Percentiles rank a stretch among this genome's conserved stretches.
Evolutionary conservation across 2,888 invertebrate species (phyloP).

Genomic region (Cephus pulcher): DNA sequence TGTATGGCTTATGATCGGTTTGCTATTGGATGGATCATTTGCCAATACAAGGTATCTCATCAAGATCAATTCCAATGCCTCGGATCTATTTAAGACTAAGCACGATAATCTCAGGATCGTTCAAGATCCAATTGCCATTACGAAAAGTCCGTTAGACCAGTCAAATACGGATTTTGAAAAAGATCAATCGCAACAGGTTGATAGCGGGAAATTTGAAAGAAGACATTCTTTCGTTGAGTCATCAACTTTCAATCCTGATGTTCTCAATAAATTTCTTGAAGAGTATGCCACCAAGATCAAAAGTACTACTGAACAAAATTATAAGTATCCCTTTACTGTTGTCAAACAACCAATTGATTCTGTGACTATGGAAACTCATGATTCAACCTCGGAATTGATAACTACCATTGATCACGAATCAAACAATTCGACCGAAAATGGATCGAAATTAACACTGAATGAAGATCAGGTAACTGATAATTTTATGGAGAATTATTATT

Average conservation of each 20-base stretch:
- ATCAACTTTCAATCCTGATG: slow-evolving; percentile 69
- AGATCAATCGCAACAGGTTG: slow-evolving; percentile 26
- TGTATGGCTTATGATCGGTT: slow-evolving; percentile 27
- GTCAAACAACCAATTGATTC: slow-evolving; percentile 22
- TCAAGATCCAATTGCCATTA: slow-evolving; percentile 30
- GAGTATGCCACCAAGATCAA: slow-evolving; percentile 73
- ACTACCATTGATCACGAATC: slow-evolving; percentile 4
- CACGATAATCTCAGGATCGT: slow-evolving; percentile 30
- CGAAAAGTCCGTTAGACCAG: slow-evolving; percentile 52
- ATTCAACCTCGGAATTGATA: not conserved
- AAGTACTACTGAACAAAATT: slow-evolving; percentile 48
- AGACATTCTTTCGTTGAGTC: slow-evolving; percentile 51
- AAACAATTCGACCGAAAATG: slow-evolving; percentile 19
- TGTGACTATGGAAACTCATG: slow-evolving; percentile 6
- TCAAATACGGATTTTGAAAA: slow-evolving; percentile 64
- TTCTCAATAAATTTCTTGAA: slow-evolving; percentile 73
- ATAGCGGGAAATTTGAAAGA: slow-evolving; percentile 39
- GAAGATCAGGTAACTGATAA: not conserved
- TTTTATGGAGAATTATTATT: not conserved
- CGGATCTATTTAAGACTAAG: slow-evolving; percentile 39
- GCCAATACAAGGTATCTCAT: slow-evolving; percentile 42
- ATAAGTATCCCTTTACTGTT: slow-evolving; percentile 44
- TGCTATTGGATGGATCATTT: slow-evolving; percentile 34
- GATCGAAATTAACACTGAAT: slow-evolving; percentile 6
- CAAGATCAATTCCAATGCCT: slow-evolving; percentile 40